Evolutionary conservation across 2,113 vertebrate species (phyloP).

Genomic region (Puntigrus tetrazona): DNA sequence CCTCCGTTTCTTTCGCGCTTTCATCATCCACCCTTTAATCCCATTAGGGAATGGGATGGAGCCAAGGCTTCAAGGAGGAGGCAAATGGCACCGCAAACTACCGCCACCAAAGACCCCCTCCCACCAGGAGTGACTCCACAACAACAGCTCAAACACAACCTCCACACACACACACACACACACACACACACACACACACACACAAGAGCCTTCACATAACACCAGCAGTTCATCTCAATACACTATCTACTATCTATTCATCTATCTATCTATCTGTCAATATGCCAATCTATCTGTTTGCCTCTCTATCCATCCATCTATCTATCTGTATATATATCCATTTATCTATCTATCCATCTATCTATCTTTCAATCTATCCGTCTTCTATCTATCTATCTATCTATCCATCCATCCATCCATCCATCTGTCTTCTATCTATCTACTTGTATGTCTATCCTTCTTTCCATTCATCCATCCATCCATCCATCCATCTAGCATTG

Average conservation of each 20-base stretch:
- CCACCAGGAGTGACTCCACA: conserved; percentile 9
- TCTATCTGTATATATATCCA: accelerated
- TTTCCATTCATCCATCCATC: accelerated
- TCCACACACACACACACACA: conserved; percentile 51
- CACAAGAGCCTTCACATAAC: background rate
- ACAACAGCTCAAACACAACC: conserved; percentile 44
- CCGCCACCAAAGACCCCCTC: background rate
- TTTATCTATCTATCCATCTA: background rate
- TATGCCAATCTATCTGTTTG: background rate
- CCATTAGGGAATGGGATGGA: conserved; percentile 60
- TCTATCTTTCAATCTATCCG: background rate
- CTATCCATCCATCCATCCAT: accelerated
- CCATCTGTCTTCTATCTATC: too few species aligned
- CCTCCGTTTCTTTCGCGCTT: conserved; percentile 46
- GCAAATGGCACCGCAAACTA: conserved; percentile 26
- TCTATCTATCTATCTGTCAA: accelerated
- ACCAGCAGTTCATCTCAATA: background rate
- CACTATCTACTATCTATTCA: too few species aligned
- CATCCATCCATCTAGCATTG: accelerated
- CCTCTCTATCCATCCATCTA: accelerated
- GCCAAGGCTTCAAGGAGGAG: conserved; percentile 54
- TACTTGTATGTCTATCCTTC: too few species aligned
- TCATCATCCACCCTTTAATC: conserved; percentile 59
- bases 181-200: conserved; percentile 42
- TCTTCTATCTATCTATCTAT: accelerated